phyloP scores from a whole-genome alignment of 2,888 invertebrate species.

The Ectobius pallidus region DNA sequence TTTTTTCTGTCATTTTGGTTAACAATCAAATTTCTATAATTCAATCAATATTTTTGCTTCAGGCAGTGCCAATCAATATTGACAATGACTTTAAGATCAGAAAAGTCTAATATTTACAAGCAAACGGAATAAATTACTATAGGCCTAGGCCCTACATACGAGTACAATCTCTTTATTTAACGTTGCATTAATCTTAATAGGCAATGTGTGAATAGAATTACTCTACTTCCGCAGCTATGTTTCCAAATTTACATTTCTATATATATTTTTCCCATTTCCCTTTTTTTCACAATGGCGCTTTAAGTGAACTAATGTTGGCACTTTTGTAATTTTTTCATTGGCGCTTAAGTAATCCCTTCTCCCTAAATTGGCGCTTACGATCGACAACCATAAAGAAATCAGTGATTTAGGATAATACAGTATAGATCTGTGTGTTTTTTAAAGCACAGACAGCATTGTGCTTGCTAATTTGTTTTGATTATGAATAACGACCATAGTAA shows the following conservation, averaged over 20 bases:
- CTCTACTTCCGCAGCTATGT: constrained; percentile 1
- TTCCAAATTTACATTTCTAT: not conserved
- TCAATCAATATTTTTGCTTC: not conserved
- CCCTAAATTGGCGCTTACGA: constrained; percentile 1
- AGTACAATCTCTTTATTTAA: not conserved
- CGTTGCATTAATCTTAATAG: not conserved
- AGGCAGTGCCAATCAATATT: not conserved
- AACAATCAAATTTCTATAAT: not conserved
- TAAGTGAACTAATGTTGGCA: constrained; percentile 4
- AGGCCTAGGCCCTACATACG: not conserved
- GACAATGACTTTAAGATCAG: not conserved
- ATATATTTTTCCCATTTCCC: not conserved
- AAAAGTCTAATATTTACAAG: not conserved
- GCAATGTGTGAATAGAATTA: not conserved
- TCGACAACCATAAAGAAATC: not conserved
- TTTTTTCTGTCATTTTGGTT: too few relatives aligned
- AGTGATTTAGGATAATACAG: too few relatives aligned
- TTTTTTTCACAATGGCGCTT: not conserved
- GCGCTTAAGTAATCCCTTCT: not conserved
- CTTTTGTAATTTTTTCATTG: not conserved
- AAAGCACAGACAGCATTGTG: too few relatives aligned
- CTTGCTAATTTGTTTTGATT: too few relatives aligned
- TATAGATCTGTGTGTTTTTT: too few relatives aligned
- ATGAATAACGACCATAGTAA: too few relatives aligned
- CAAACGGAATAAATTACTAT: constrained; percentile 10